Percentiles rank a stretch among this genome's conserved stretches.
Conservation (phyloP, 2,113 vertebrate genomes). For the Tretioscincus oriximinensis region DNA sequence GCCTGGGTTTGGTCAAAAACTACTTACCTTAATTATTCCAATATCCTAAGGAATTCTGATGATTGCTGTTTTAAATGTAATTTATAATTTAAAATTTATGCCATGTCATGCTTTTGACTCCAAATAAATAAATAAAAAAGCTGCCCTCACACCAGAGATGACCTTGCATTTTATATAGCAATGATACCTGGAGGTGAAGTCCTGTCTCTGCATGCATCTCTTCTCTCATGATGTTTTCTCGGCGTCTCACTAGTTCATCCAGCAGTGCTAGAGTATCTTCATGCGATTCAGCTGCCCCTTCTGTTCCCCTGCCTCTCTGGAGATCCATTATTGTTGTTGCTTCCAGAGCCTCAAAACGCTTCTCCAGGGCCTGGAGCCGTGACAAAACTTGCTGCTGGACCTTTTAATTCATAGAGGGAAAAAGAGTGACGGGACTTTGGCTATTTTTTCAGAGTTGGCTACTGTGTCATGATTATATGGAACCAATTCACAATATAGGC, state of each 20-base stretch:
- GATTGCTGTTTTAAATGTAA: no score
- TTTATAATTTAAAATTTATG: no score
- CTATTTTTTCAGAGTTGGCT: neutral
- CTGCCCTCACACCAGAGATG: neutral
- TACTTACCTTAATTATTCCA: no score
- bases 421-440: neutral
- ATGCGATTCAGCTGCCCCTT: neutral
- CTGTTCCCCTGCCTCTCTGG: neutral
- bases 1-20: no score
- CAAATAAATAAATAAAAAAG: no score
- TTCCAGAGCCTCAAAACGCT: conserved; percentile 68
- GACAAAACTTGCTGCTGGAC: conserved; percentile 64
- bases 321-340: conserved; percentile 51
- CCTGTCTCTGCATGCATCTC: conserved; percentile 46
- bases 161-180: neutral
- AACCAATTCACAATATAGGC: no score
- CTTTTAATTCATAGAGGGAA: neutral
- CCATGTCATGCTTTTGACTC: no score
- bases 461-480: neutral
- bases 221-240: conserved; percentile 62
- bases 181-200: conserved; percentile 64
- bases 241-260: conserved; percentile 69
- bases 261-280: conserved; percentile 59
- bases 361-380: conserved; percentile 71
- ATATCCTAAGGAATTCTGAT: no score